Evolutionary conservation across 2,113 vertebrate species (phyloP).

Genomic region (Ranitomeya imitator): DNA sequence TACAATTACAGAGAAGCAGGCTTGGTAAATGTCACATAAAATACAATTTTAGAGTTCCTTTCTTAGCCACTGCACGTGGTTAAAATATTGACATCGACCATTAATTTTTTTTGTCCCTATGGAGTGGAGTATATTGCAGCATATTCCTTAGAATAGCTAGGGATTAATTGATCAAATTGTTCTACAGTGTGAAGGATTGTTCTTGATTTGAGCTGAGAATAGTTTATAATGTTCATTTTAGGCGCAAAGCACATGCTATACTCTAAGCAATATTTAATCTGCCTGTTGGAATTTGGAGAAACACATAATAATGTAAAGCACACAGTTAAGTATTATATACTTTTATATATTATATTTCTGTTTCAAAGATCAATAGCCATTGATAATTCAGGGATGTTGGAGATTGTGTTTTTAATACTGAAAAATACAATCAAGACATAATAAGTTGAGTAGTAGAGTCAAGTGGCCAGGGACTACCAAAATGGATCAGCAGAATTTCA

Average conservation of each 20-base stretch:
- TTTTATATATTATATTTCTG: too few species aligned
- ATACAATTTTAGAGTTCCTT: background rate
- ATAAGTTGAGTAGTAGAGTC: too few species aligned
- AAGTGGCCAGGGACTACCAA: too few species aligned
- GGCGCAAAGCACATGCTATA: background rate
- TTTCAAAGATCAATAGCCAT: too few species aligned
- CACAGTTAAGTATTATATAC: too few species aligned
- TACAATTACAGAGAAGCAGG: background rate
- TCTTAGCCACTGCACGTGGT: background rate
- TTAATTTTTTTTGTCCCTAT: background rate
- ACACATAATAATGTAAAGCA: background rate
- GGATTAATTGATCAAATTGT: constrained; percentile 2
- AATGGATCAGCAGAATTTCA: too few species aligned
- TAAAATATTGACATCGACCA: background rate
- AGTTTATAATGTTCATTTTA: background rate
- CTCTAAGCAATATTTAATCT: background rate
- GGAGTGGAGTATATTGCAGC: background rate
- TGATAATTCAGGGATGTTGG: too few species aligned
- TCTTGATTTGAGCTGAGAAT: background rate
- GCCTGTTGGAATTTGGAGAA: background rate
- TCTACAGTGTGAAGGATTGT: background rate
- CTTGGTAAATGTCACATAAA: constrained; percentile 1
- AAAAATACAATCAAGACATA: too few species aligned
- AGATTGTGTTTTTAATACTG: too few species aligned
- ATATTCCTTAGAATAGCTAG: background rate